Percentiles rank a stretch among this genome's conserved stretches.
phyloP scores from a whole-genome alignment of 2,113 vertebrate species.

The Chitala chitala region DNA sequence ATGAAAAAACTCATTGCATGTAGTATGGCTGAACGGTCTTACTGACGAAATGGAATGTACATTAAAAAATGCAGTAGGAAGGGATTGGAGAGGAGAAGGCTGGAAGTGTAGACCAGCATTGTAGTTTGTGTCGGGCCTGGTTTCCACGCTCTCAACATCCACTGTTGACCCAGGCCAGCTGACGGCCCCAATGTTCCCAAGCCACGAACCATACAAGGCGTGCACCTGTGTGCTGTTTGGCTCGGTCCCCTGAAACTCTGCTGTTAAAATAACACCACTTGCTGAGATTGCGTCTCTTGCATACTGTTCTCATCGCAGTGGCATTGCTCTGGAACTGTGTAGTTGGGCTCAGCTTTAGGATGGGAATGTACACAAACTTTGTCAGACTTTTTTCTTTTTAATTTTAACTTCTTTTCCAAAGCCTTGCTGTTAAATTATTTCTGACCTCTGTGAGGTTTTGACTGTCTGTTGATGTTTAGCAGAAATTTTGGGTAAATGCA shows the following conservation, averaged over 20 bases:
- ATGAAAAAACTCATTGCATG: too few species aligned
- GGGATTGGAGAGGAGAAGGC: neutral
- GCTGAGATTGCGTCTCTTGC: neutral
- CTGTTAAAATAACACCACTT: slow-evolving; percentile 1
- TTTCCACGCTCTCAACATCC: neutral
- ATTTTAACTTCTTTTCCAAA: too few species aligned
- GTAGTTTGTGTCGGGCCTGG: neutral
- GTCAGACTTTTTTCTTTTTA: too few species aligned
- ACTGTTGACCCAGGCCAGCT: neutral
- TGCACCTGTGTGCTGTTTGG: neutral
- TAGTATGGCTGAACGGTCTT: too few species aligned
- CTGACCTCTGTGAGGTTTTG: too few species aligned
- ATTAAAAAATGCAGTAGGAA: too few species aligned
- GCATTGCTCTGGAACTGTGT: neutral
- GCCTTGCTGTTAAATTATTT: too few species aligned
- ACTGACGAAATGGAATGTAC: too few species aligned
- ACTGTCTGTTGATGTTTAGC: too few species aligned
- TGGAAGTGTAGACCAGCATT: neutral
- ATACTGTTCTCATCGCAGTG: neutral
- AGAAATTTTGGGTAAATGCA: too few species aligned
- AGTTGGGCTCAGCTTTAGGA: neutral
- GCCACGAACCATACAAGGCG: neutral
- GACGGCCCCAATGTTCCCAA: neutral
- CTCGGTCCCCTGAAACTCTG: neutral
- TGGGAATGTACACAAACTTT: too few species aligned